Percentiles rank a stretch among this genome's conserved stretches.
Evolutionary conservation across 2,888 invertebrate species (phyloP).

Genomic region (Hemaris fuciformis): DNA sequence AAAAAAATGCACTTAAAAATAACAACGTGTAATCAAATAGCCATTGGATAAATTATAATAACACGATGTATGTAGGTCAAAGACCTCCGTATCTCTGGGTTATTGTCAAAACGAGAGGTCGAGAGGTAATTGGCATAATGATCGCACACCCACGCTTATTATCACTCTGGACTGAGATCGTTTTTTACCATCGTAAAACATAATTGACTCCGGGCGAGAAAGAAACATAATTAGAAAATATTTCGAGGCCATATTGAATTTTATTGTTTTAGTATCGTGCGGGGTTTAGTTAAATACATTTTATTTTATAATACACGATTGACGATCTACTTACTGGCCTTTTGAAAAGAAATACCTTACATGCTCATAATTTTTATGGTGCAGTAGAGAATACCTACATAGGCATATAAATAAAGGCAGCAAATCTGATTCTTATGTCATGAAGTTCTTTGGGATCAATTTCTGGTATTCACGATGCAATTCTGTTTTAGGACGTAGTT

Average conservation of each 20-base stretch:
- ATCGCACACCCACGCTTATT: slow-evolving; percentile 10
- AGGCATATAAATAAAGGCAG: no score
- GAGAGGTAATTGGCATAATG: slow-evolving; percentile 9
- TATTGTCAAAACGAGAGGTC: not conserved
- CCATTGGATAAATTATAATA: not conserved
- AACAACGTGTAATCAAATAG: not conserved
- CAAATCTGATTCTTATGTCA: no score
- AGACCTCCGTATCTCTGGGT: not conserved
- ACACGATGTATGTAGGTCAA: not conserved
- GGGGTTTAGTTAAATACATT: no score
- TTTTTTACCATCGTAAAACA: slow-evolving; percentile 11
- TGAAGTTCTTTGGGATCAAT: no score
- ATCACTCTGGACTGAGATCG: slow-evolving; percentile 2
- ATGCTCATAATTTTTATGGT: no score
- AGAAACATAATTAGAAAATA: not conserved
- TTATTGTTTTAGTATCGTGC: not conserved
- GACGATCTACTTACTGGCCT: no score
- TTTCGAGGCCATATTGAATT: not conserved
- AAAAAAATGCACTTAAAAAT: not conserved
- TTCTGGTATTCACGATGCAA: no score
- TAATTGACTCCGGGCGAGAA: slow-evolving; percentile 7
- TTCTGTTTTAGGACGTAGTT: no score
- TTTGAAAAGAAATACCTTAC: no score
- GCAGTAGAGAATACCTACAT: no score
- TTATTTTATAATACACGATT: no score